Evolutionary conservation across 2,113 vertebrate species (phyloP), one percentile per base, ranked within the genome.

Genomic region (Gopherus evgoodei): DNA sequence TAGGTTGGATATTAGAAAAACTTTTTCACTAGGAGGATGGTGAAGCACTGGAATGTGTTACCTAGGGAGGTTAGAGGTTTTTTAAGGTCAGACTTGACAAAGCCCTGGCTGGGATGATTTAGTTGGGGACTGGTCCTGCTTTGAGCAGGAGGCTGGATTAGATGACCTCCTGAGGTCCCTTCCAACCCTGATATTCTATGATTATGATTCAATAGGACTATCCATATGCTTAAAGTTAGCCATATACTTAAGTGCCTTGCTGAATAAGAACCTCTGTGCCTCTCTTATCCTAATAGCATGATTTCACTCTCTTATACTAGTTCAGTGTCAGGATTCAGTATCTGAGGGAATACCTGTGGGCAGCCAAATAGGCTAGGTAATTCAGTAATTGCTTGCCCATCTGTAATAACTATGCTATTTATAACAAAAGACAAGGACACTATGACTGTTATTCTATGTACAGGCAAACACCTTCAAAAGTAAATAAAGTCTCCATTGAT

Each of bases 401-500:
- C 86, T 91, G 62, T 87, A 91, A 88, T 88, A 95, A 87, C 83
- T 25, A 14, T 12, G 11, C 8, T 81, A 29, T 81, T 90, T 31
- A 87, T 93, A 93, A 80, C 83, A 97, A 95, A 96, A 79, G 84
- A 94, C 95, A 97, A 98, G 97, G 97, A 97, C 96, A 96, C 91
- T 97, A 76, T 76, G 79, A 83, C 62, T 96, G 96, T 97, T 98
- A 97, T 96, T 98, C 94, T 94, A 69, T 81, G 79, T 95, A 97
- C 85, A 56, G 93, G 85, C 90, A 97, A 98, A 98, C 94, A 97
- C 95, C 96, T 95, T 97, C 97, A 94, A 98, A 97, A 98, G 97
- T 97, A 98, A 98, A 98, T 98, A 98, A 98, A 98, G 97, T 98
- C 98, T 97, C 93, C 78, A 44, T 92, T 98, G 98, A 98, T 98